Conservation (phyloP, 2,113 vertebrate species). For the Mobula hypostoma region DNA sequence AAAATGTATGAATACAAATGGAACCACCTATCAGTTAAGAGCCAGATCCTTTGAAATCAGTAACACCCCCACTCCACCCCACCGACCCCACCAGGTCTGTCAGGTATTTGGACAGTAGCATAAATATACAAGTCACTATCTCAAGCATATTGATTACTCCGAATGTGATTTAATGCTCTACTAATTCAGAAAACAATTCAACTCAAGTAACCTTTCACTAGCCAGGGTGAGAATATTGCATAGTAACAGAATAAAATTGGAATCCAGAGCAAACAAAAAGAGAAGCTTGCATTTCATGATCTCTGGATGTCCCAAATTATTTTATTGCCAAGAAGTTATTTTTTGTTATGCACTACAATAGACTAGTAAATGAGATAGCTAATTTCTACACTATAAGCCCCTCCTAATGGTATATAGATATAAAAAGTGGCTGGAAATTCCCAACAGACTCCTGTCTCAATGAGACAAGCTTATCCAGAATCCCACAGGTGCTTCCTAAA, state of each 20-base stretch:
- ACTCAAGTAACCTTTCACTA: background rate
- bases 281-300: background rate
- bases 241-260: background rate
- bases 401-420: too few species aligned
- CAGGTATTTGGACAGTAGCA: background rate
- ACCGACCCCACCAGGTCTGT: background rate
- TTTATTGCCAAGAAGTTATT: too few species aligned
- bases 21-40: background rate
- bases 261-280: background rate
- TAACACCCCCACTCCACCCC: background rate
- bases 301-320: background rate
- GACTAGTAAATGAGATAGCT: too few species aligned
- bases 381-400: too few species aligned
- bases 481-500: too few species aligned
- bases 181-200: background rate
- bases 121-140: background rate
- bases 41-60: background rate
- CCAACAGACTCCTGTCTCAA: too few species aligned
- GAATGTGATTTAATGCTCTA: background rate
- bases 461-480: too few species aligned
- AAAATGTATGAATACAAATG: background rate
- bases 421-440: too few species aligned
- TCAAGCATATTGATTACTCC: background rate
- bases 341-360: too few species aligned
- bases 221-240: background rate